phyloP scores from a whole-genome alignment of 2,113 vertebrate genomes.

The Hippocampus barbouri region DNA sequence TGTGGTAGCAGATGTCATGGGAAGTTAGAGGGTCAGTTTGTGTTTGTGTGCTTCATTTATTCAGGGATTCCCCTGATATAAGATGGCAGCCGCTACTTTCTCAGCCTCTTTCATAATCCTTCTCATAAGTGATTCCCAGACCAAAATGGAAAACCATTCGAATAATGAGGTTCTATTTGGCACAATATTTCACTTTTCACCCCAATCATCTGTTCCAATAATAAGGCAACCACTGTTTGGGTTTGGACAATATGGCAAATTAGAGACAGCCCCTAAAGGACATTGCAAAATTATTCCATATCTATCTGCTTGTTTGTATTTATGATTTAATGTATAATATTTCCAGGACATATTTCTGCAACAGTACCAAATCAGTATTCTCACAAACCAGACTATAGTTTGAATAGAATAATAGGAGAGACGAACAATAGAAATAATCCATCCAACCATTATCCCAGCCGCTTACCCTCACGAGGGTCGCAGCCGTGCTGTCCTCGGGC shows the following conservation, averaged over 20 bases:
- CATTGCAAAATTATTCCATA: neutral
- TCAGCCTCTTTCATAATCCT: conserved; percentile 52
- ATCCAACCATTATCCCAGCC: no score
- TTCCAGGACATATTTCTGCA: neutral
- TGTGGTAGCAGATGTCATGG: conserved; percentile 52
- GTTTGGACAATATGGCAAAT: conserved; percentile 15
- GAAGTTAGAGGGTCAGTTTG: conserved; percentile 36
- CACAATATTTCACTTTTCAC: conserved; percentile 36
- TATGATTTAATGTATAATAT: neutral
- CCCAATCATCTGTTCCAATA: conserved; percentile 32
- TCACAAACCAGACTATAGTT: neutral
- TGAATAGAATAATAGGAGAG: neutral
- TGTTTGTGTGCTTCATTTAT: conserved; percentile 43
- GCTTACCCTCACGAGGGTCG: no score
- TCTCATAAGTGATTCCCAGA: conserved; percentile 49
- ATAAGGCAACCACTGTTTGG: conserved; percentile 43
- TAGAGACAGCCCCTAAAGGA: conserved; percentile 10
- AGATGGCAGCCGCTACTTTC: conserved; percentile 51
- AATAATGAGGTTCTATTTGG: conserved; percentile 47
- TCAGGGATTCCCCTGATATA: conserved; percentile 56
- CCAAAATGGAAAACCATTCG: conserved; percentile 47
- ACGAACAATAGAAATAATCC: no score
- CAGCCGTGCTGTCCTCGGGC: no score
- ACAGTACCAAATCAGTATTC: neutral
- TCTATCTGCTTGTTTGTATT: neutral